Percentiles rank a stretch among this genome's conserved stretches.
phyloP scores from a whole-genome alignment of 2,888 invertebrate species.

The Napeogenes inachia region DNA sequence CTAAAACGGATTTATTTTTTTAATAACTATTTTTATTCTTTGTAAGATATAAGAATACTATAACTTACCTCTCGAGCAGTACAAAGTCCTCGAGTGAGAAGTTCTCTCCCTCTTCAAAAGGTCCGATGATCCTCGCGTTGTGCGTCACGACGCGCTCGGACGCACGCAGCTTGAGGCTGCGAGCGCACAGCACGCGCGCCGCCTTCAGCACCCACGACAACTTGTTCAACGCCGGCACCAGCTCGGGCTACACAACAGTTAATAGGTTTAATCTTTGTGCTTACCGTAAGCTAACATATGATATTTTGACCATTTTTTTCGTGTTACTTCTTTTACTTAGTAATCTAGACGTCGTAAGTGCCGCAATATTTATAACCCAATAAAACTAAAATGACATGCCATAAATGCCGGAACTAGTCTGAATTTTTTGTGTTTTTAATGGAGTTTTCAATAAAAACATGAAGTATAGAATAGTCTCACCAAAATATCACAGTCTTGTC shows the following conservation, averaged over 20 bases:
- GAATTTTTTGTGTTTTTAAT: too few species aligned
- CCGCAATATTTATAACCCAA: too few species aligned
- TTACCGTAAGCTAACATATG: too few species aligned
- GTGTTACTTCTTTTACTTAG: too few species aligned
- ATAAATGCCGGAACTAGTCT: too few species aligned
- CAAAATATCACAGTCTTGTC: constrained; percentile 75
- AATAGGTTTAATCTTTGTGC: neutral
- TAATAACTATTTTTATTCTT: too few species aligned
- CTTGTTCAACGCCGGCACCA: constrained; percentile 76
- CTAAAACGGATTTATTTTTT: constrained; percentile 41
- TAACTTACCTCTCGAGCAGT: constrained; percentile 84
- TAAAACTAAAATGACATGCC: too few species aligned
- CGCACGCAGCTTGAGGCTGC: constrained; percentile 81
- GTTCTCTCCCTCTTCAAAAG: constrained; percentile 83
- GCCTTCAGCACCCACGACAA: constrained; percentile 82
- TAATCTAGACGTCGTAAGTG: too few species aligned
- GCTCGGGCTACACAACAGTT: constrained; percentile 51
- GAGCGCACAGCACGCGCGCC: constrained; percentile 81
- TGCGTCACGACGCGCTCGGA: constrained; percentile 86
- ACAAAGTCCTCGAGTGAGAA: constrained; percentile 93
- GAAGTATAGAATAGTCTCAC: constrained; percentile 44
- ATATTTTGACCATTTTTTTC: too few species aligned
- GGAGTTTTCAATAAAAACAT: neutral
- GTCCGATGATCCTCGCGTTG: constrained; percentile 94
- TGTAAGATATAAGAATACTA: neutral